phyloP scores from a whole-genome alignment of 2,888 invertebrate genomes.

The Cloeon dipterum region DNA sequence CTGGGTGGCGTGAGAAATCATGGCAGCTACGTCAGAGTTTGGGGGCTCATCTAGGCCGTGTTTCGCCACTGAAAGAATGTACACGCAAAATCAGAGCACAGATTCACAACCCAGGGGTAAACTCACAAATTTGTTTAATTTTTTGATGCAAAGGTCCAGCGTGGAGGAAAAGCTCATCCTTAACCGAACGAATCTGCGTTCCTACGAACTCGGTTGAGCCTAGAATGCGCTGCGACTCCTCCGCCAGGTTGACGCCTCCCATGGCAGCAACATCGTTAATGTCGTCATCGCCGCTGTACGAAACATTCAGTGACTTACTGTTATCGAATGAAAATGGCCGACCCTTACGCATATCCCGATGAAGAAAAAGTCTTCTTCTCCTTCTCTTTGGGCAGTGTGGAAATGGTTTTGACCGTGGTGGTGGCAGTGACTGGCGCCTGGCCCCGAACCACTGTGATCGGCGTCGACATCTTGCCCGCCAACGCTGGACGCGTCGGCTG shows the following conservation, averaged over 20 bases:
- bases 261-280: constrained; percentile 97
- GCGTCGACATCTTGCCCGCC: too few species aligned
- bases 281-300: constrained; percentile 71
- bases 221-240: constrained; percentile 85
- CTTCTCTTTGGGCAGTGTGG: constrained; percentile 32
- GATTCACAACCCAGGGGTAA: too few species aligned
- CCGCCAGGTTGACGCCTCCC: constrained; percentile 94
- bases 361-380: constrained; percentile 45
- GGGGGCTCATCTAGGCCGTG: constrained; percentile 67
- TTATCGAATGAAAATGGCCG: constrained; percentile 6
- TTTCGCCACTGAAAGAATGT: constrained; percentile 22
- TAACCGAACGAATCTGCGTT: constrained; percentile 72
- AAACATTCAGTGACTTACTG: too few species aligned
- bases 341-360: constrained; percentile 24
- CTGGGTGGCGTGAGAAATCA: constrained; percentile 85
- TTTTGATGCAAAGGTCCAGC: constrained; percentile 51
- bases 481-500: too few species aligned
- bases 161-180: constrained; percentile 74
- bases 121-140: constrained; percentile 45
- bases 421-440: constrained; percentile 1
- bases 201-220: constrained; percentile 77
- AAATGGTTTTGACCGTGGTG: constrained; percentile 1
- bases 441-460: not conserved
- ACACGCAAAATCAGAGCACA: not conserved
- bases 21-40: constrained; percentile 56